Percentiles rank a stretch among this genome's conserved stretches.
Conservation (phyloP, 1,140 invertebrate species). For the Lineus longissimus region DNA sequence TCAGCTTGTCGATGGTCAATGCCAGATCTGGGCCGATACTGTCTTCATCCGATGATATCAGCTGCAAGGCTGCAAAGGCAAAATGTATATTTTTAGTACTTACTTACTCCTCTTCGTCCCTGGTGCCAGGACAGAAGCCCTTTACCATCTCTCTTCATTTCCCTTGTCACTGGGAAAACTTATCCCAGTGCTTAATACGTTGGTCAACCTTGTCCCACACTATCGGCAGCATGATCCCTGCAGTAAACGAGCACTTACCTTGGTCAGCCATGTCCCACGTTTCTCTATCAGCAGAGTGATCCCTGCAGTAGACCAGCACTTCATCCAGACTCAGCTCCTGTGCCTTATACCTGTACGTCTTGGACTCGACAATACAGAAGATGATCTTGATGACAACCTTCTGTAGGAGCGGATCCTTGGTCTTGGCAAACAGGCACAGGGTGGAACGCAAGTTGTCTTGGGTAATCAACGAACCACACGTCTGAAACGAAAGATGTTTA, state of each 20-base stretch:
- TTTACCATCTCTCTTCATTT: no score
- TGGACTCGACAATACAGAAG: slow-evolving; percentile 35
- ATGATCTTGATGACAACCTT: slow-evolving; percentile 48
- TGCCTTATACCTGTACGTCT: slow-evolving; percentile 31
- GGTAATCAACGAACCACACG: slow-evolving; percentile 34
- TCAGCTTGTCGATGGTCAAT: no score
- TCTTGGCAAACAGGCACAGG: slow-evolving; percentile 32
- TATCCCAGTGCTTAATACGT: no score
- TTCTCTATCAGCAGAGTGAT: slow-evolving; percentile 40
- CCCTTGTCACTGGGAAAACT: no score
- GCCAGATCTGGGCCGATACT: no score
- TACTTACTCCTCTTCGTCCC: no score
- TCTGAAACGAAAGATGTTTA: slow-evolving; percentile 29
- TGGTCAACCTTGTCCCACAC: no score
- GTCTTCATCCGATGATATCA: no score
- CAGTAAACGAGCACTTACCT: slow-evolving; percentile 25
- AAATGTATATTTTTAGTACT: no score
- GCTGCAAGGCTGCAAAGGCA: no score
- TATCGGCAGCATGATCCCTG: no score
- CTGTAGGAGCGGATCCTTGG: slow-evolving; percentile 38
- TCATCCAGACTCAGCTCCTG: slow-evolving; percentile 28
- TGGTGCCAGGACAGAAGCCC: no score
- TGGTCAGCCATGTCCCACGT: slow-evolving; percentile 48
- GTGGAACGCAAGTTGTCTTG: slow-evolving; percentile 27
- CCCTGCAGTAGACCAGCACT: slow-evolving; percentile 33